phyloP scores from a whole-genome alignment of 2,888 invertebrate species.

The Lasioglossum zephyrum region DNA sequence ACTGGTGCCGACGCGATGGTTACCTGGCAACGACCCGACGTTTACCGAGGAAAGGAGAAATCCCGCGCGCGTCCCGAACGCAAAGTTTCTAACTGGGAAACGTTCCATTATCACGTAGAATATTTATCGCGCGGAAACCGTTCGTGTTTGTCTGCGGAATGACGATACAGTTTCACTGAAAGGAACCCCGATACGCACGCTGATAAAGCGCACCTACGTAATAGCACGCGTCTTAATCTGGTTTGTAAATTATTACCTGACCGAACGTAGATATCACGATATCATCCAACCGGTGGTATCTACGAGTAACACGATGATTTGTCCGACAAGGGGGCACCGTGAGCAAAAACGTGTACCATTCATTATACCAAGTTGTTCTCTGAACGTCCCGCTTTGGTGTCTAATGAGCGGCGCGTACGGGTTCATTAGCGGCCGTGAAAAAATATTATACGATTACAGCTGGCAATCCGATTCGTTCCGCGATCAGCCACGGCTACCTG shows the following conservation, averaged over 20 bases:
- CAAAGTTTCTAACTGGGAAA: neutral
- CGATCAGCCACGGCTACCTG: slow-evolving; percentile 23
- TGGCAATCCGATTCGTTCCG: slow-evolving; percentile 45
- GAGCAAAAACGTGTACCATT: slow-evolving; percentile 58
- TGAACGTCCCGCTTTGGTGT: slow-evolving; percentile 38
- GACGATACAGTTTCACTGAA: neutral
- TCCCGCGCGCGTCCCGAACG: neutral
- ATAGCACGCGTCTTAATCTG: slow-evolving; percentile 50
- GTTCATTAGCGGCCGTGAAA: slow-evolving; percentile 61
- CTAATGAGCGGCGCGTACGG: slow-evolving; percentile 60
- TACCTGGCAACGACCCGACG: slow-evolving; percentile 1
- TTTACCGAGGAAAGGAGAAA: neutral
- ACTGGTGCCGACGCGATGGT: neutral
- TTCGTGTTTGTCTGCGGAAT: neutral
- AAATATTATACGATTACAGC: slow-evolving; percentile 52
- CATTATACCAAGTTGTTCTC: slow-evolving; percentile 58
- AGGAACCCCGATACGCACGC: slow-evolving; percentile 25
- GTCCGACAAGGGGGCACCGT: slow-evolving; percentile 43
- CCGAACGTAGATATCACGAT: slow-evolving; percentile 49
- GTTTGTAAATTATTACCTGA: slow-evolving; percentile 51
- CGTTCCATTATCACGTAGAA: neutral
- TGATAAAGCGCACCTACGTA: slow-evolving; percentile 25
- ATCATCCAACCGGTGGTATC: slow-evolving; percentile 42
- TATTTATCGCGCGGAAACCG: neutral
- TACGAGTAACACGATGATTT: slow-evolving; percentile 50